Base-by-base conservation (phyloP, 2,797 vertebrate species). In the Megaceryle alcyon region DNA sequence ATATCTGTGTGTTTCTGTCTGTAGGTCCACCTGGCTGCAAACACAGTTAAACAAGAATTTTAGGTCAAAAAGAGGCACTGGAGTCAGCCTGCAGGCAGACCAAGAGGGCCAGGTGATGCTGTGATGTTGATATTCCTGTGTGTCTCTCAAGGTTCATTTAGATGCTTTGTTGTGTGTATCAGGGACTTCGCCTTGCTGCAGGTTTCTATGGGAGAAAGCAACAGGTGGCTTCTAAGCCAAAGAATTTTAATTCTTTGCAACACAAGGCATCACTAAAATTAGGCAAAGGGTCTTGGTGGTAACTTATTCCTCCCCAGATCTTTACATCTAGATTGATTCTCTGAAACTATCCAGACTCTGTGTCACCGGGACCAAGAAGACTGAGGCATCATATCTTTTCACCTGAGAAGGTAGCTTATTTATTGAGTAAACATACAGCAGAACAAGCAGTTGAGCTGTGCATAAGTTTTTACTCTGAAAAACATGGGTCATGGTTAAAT, bases 391-490 rank as follows among this genome's bases (percentile, higher is more conserved):
- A 1, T 13, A 35, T 33, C 21, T 64, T 83, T 61, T 66, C 48
- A 49, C 16, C n/a, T 54, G 19, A 29, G 25, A 41, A 49, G 14
- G 23, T 1, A 1, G 20, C 35, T 53, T 41, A 29, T 46, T n/a
- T 33, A 6, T 39, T 26, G 46, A 12, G 29, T 37, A 39, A 68
- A 68, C 16, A 31, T 0, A 0, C 48, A 37, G 14, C 1, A 4
- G 35, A 84, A 39, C 14, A 53, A 61, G 22, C 31, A 61, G 44
- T 35, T 71, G 41, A 71, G 19, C 28, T 48, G 8, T 57, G 35
- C 3, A 0, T 8, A 59, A 37, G 21, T 31, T 80, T 60, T 76
- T 23, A 8, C 44, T 72, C 29, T 26, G 46, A 29, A 46, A 75
- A 70, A 22, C 22, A 12, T 8, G 16, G 44, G 28, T 26, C 8